These are phyloP conservation scores for Hipposideros armiger DNA, from an alignment of 2,113 vertebrate species.

Conservation along the genomic window DNA sequence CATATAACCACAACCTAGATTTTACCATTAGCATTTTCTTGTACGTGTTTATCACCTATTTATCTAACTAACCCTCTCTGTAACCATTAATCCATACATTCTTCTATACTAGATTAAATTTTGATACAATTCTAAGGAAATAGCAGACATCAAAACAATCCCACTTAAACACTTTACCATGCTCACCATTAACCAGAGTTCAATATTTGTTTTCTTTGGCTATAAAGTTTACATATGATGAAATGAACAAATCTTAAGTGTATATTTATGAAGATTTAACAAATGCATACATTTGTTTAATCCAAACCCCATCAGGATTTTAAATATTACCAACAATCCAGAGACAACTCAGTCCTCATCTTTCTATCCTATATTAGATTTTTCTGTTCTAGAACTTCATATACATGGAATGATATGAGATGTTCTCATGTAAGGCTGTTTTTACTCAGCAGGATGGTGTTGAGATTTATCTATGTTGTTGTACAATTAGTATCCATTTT, in stretches of 20 bases:
- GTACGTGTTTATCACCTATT: neutral
- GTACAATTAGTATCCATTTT: neutral
- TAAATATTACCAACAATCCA: neutral
- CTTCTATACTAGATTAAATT: neutral
- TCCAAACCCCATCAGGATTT: neutral
- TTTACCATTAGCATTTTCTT: neutral
- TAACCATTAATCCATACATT: neutral
- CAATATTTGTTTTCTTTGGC: neutral
- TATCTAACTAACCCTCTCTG: neutral
- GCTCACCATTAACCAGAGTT: neutral
- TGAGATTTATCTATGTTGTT: neutral
- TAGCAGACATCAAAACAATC: neutral
- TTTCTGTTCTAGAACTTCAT: neutral
- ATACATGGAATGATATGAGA: neutral
- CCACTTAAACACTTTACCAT: neutral
- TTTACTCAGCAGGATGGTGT: neutral
- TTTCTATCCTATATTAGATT: neutral
- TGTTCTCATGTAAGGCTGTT: neutral
- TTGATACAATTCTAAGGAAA: neutral
- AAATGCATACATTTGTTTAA: neutral
- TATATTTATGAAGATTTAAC: neutral
- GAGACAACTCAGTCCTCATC: neutral
- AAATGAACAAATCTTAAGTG: neutral
- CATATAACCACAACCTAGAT: neutral
- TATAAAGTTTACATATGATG: neutral